Evolutionary conservation across 2,888 invertebrate species (phyloP), one percentile per base, ranked within the genome.

Genomic region (Drosophila mimica): DNA sequence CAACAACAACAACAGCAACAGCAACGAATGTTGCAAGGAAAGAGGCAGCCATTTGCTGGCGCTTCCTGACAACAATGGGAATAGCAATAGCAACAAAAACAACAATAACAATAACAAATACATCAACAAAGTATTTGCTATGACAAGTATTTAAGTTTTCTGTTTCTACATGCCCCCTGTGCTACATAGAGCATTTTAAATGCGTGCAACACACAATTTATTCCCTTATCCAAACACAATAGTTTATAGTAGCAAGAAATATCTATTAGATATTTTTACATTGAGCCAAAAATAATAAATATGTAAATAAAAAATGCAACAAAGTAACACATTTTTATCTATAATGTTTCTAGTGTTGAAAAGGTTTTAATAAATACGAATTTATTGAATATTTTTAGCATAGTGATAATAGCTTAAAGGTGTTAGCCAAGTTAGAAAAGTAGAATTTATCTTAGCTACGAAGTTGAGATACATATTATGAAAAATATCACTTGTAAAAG

Each of bases 101-200:
- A 34, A 34, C 36, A 62, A 48, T 48, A 62, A 43, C n/a, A 15
- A 25, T 15, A 46, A 25, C 25, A 46, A 46, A 46, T 15, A 57
- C 75, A 80, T 62, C 69, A 59, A 51, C 63, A 77, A 69, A 74
- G 72, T 81, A 78, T 87, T 88, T 87, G 72, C 89, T 66, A 66
- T 81, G 79, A 74, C 76, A 76, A 81, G 88, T 86, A 86, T 88
- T 86, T 81, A 88, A 83, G 82, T 78, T 64, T 83, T 81, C 63
- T 80, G 43, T 67, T 68, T 73, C 38, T 60, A 46, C 60, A 60
- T 64, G 36, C 66, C 61, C 51, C 28, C 58, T 67, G 17, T 43
- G 38, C 53, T 15, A 8, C 25, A 56, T 64, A 49, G 63, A 60
- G 65, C 46, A 64, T 69, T 61, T 57, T n/a, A 74, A 63, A 52